Evolutionary conservation across 2,797 vertebrate species (phyloP), one percentile per base, ranked within the genome.

Genomic region (Schizopygopsis malacanthus): DNA sequence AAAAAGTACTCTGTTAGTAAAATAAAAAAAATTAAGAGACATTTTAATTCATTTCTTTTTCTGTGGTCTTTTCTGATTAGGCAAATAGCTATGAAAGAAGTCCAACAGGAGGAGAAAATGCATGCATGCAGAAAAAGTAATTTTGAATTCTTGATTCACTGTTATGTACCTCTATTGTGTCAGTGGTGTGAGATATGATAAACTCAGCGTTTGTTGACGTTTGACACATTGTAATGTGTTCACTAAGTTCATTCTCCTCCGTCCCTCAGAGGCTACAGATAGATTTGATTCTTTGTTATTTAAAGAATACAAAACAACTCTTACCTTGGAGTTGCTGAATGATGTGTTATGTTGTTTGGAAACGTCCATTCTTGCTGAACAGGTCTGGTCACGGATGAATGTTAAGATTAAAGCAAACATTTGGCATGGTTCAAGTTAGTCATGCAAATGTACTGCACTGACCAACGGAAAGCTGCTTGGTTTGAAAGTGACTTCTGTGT

Each of bases 331-430:
- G 1, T 18, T 52, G 22, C 73, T 41, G 47, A 78, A 70, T 4
- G 13, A 10, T 50, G 7, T 41, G 15, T 78, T 78, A 54, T 70
- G 63, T 15, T 70, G 11, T 43, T 77, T 41, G 8, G 61, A 65
- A 65, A 33, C 13, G 3, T 33, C 61, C 47, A 69, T 50, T 59
- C 79, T 79, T 88, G 84, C 1, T 15, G 15, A 86, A 86, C 88
- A 16, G 76, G 79, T 71, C 33, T 18, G 16, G 16, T 76, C 33
- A 13, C 9, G 69, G 43, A 33, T 47, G 15, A 71, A 7, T 72
- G 39, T 25, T 77, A 25, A 79, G 18, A 54, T 82, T 13, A 39
- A 39, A 39, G 45, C 0, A 28, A 20, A 79, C 18, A 25, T 56
- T 20, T 25, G 25, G 4, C 63, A 65, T 16, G 4, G 18, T 41